Evolutionary conservation across 2,113 vertebrate genomes (phyloP), one percentile per base, ranked within the genome.

Genomic region (Nanorana parkeri): DNA sequence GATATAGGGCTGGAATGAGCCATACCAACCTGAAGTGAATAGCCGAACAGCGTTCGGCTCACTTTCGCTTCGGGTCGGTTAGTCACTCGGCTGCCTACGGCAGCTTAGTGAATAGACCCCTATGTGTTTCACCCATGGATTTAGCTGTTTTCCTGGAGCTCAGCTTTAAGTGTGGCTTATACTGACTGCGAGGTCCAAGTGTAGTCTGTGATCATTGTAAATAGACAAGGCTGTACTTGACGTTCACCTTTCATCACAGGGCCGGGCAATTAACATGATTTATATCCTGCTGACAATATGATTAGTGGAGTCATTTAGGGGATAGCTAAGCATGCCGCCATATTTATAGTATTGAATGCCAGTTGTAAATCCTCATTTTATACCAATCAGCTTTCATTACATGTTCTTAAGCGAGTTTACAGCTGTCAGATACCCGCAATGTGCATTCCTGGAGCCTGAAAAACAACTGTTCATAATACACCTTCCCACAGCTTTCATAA

Each of bases 161-260:
- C 41, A 47, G 41, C 13, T 47, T 47, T 15, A 23, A 17, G 0
- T 26, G 17, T 23, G 23, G 0, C 2, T 17, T 17, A 19, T 51
- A 72, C 7, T 29, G 68, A 17, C 23, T 17, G 7, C 3, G 24
- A 19, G 8, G 11, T 20, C 11, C 23, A n/a, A 28, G 52, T 13
- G 20, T 58, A 20, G 41, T 10, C 69, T 29, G 2, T 20, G 52
- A 73, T 3, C 4, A 26, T 56, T 20, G 52, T 56, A 56, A 73
- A 73, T 29, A 32, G 32, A 73, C 69, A 73, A 29, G 52, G 69
- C 26, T 20, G 17, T 28, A 56, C 69, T 73, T 73, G 69, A 29
- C 47, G 8, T 73, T 73, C 69, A 73, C 69, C 68, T 28, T 54
- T 55, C 68, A 72, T 72, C 51, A 26, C 24, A n/a, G 17, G 52